phyloP scores from a whole-genome alignment of 2,888 invertebrate species.

The Apamea anceps region DNA sequence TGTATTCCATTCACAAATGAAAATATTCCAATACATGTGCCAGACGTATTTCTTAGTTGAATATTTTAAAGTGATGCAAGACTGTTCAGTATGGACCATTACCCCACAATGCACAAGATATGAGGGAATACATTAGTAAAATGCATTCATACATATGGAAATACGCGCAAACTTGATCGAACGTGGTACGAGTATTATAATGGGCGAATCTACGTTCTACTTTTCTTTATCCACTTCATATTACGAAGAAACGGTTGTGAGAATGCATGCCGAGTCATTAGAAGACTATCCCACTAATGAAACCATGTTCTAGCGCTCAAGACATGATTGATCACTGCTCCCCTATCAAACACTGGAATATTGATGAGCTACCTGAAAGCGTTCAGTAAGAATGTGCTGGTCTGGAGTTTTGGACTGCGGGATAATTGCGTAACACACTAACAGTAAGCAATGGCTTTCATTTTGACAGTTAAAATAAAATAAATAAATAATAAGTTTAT shows the following conservation, averaged over 20 bases:
- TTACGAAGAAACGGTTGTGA: background rate
- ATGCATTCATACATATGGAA: conserved; percentile 31
- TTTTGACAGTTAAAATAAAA: too few relatives aligned
- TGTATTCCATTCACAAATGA: conserved; percentile 6
- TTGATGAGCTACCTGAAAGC: conserved; percentile 42
- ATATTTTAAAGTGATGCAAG: conserved; percentile 34
- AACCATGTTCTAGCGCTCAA: conserved; percentile 33
- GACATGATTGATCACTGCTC: conserved; percentile 50
- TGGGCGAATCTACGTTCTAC: background rate
- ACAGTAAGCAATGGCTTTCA: too few relatives aligned
- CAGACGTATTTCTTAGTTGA: conserved; percentile 18
- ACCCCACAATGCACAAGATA: conserved; percentile 34
- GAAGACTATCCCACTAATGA: conserved; percentile 44
- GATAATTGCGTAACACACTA: background rate
- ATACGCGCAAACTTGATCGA: conserved; percentile 24
- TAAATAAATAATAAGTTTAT: too few relatives aligned
- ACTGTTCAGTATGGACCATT: conserved; percentile 16
- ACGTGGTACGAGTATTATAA: background rate
- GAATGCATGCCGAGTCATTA: conserved; percentile 32
- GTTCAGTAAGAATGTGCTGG: conserved; percentile 21
- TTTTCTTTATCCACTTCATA: background rate
- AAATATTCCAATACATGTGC: conserved; percentile 6
- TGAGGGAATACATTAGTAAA: conserved; percentile 27
- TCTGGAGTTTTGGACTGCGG: background rate
- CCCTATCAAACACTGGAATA: conserved; percentile 43